Conservation (phyloP, 2,113 vertebrate genomes). For the Rutilus rutilus region DNA sequence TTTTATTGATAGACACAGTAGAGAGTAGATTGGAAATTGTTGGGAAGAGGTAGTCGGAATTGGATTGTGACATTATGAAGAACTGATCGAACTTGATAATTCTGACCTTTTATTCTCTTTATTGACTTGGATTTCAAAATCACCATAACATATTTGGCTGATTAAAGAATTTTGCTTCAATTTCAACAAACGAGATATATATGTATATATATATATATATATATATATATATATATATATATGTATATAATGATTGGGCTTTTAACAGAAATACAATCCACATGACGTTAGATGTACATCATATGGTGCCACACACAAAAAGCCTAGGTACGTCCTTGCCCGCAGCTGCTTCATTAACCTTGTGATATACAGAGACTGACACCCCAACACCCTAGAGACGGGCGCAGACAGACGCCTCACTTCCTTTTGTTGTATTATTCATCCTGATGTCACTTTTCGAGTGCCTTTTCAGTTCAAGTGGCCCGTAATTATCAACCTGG, state of each 20-base stretch:
- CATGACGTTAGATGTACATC: not conserved
- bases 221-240: too few species aligned
- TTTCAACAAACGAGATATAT: not conserved
- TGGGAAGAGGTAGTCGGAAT: not conserved
- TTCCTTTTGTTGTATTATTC: constrained; percentile 46
- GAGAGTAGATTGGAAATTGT: not conserved
- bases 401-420: constrained; percentile 18
- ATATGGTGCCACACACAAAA: constrained; percentile 10
- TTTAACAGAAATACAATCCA: not conserved
- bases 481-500: constrained; percentile 36
- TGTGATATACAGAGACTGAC: constrained; percentile 10
- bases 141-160: not conserved
- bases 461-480: constrained; percentile 14
- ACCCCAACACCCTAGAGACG: constrained; percentile 36
- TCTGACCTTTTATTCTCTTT: not conserved
- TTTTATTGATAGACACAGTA: not conserved
- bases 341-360: constrained; percentile 45
- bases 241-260: not conserved
- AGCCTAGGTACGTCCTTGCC: not conserved
- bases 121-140: not conserved
- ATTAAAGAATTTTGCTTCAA: not conserved
- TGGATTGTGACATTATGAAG: not conserved
- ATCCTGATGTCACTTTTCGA: constrained; percentile 39
- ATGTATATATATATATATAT: too few species aligned
- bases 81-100: not conserved